Conservation (phyloP, 2,797 vertebrate genomes). For the Spheniscus humboldti region DNA sequence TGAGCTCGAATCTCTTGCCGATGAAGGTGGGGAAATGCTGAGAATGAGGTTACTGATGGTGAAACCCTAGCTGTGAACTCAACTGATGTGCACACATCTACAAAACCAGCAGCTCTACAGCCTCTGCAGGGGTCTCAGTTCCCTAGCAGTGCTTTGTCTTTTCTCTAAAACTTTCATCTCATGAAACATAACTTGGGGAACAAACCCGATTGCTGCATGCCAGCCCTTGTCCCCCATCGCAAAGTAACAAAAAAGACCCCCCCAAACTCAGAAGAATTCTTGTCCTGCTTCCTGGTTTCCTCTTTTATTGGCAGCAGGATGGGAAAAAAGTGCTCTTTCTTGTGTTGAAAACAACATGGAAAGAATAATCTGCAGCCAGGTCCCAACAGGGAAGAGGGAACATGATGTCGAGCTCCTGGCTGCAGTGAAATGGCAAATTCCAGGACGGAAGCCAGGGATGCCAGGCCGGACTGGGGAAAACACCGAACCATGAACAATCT, state of each 20-base stretch:
- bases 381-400: neutral
- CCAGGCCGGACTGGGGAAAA: neutral
- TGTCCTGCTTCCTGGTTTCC: neutral
- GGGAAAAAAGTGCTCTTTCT: neutral
- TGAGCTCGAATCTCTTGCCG: neutral
- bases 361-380: conserved; percentile 15
- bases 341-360: neutral
- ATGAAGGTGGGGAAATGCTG: neutral
- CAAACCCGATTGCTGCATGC: neutral
- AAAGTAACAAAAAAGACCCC: neutral
- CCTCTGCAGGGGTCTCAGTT: neutral
- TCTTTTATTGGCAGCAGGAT: neutral
- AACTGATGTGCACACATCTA: neutral
- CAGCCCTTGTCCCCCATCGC: neutral
- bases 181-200: neutral
- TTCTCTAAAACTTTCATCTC: neutral
- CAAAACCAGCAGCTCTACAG: neutral
- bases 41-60: neutral
- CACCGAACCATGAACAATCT: accelerated
- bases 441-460: neutral
- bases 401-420: neutral
- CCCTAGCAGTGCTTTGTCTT: neutral
- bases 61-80: neutral
- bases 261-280: neutral
- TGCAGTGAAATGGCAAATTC: conserved; percentile 40